Percentiles rank a stretch among this genome's conserved stretches.
Evolutionary conservation across 2,888 invertebrate genomes (phyloP).

Genomic region (Ctena decussata): DNA sequence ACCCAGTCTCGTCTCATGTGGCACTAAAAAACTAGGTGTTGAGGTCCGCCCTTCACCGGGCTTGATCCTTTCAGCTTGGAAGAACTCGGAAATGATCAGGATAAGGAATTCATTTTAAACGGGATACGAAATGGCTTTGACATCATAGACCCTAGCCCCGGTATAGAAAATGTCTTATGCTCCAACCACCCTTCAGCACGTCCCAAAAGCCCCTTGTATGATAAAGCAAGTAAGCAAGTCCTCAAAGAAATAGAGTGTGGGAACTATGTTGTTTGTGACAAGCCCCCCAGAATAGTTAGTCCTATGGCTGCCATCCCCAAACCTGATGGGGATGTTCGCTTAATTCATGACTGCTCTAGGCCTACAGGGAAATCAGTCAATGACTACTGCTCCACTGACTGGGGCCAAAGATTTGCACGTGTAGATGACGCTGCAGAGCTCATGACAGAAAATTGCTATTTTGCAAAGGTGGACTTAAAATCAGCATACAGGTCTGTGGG

Average conservation of each 20-base stretch:
- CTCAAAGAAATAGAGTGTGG: conserved; percentile 28
- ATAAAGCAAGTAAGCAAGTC: conserved; percentile 21
- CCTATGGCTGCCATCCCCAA: conserved; percentile 26
- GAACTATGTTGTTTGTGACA: conserved; percentile 6
- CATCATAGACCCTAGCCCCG: conserved; percentile 18
- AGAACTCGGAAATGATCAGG: conserved; percentile 15
- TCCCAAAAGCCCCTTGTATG: conserved; percentile 1
- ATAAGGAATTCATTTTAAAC: conserved; percentile 15
- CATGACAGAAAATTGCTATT: conserved; percentile 10
- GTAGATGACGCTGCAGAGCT: conserved; percentile 25
- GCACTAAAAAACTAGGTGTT: neutral
- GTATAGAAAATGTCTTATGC: neutral
- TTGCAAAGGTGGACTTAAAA: conserved; percentile 28
- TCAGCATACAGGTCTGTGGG: conserved; percentile 18
- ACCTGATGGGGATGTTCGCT: conserved; percentile 24
- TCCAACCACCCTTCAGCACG: conserved; percentile 11
- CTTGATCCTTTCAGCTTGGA: conserved; percentile 17
- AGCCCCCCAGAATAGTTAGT: conserved; percentile 16
- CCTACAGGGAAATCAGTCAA: conserved; percentile 17
- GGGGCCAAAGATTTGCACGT: conserved; percentile 26
- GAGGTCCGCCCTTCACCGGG: neutral
- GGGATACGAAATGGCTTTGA: conserved; percentile 37
- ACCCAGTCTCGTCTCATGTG: conserved; percentile 8
- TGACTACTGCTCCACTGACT: conserved; percentile 15
- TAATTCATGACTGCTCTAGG: conserved; percentile 32